These are phyloP conservation scores for Emesis russula DNA, from an alignment of 2,888 invertebrate species.

Conservation along the genomic window DNA sequence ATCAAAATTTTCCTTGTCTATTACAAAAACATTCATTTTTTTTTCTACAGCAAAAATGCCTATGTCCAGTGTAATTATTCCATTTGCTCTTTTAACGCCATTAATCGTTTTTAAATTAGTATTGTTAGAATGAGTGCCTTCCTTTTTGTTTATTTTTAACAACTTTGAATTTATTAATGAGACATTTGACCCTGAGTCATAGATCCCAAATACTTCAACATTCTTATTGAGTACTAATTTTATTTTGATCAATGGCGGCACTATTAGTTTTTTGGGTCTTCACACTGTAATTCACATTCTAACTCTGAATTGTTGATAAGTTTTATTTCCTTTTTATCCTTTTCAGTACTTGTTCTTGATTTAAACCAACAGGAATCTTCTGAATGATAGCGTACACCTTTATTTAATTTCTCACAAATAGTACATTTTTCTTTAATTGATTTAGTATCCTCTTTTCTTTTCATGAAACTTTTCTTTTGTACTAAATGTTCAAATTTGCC, in stretches of 20 bases:
- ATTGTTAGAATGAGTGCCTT: not conserved
- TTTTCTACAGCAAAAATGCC: constrained; percentile 75
- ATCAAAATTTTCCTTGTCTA: constrained; percentile 82
- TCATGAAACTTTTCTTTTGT: not conserved
- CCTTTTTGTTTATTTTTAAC: constrained; percentile 35
- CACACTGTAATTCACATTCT: constrained; percentile 66
- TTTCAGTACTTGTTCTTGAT: constrained; percentile 44
- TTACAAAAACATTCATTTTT: constrained; percentile 74
- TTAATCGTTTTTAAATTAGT: constrained; percentile 74
- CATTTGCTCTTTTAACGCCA: constrained; percentile 62
- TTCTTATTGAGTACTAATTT: constrained; percentile 62
- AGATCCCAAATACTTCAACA: constrained; percentile 77
- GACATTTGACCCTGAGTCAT: constrained; percentile 88
- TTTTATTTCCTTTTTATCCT: constrained; percentile 11
- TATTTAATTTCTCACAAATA: constrained; percentile 83
- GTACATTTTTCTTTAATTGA: constrained; percentile 61
- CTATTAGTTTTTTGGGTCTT: constrained; percentile 83
- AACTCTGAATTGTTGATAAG: constrained; percentile 43
- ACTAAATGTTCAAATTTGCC: not conserved
- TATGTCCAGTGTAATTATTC: constrained; percentile 70
- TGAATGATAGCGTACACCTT: constrained; percentile 65
- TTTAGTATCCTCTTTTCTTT: constrained; percentile 26
- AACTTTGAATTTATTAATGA: constrained; percentile 85
- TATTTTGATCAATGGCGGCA: constrained; percentile 45
- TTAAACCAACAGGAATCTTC: constrained; percentile 75